Conservation (phyloP, 2,888 invertebrate genomes). For the Chrysopilus asiliformis region DNA sequence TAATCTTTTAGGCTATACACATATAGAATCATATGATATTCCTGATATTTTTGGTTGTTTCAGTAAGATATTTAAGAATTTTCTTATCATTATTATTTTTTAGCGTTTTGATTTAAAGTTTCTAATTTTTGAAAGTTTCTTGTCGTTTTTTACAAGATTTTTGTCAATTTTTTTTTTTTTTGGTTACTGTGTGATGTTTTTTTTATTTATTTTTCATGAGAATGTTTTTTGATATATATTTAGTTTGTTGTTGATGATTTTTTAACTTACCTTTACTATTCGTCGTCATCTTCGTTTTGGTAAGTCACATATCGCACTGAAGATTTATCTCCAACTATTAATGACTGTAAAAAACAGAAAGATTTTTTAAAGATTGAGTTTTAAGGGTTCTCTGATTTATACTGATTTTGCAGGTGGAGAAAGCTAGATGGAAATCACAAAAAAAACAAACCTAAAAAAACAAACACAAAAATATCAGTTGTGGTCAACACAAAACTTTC, state of each 20-base stretch:
- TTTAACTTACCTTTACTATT: slow-evolving; percentile 34
- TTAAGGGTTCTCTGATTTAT: too few relatives aligned
- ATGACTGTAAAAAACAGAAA: slow-evolving; percentile 59
- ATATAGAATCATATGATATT: too few relatives aligned
- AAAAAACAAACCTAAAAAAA: too few relatives aligned
- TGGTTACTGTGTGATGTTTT: slow-evolving; percentile 3
- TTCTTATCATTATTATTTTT: slow-evolving; percentile 3
- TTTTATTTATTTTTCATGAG: slow-evolving; percentile 1
- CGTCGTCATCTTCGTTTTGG: slow-evolving; percentile 82
- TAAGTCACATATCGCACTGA: slow-evolving; percentile 92
- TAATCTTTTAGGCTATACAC: too few relatives aligned
- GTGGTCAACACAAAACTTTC: too few relatives aligned
- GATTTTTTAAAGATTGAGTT: too few relatives aligned
- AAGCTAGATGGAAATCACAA: too few relatives aligned
- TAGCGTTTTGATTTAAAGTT: slow-evolving; percentile 2
- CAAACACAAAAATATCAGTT: too few relatives aligned
- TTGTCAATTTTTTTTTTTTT: slow-evolving; percentile 3
- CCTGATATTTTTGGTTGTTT: slow-evolving; percentile 36
- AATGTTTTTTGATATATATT: background rate
- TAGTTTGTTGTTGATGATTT: background rate
- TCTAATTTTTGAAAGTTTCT: too few relatives aligned
- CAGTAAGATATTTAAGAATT: too few relatives aligned
- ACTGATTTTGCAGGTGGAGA: too few relatives aligned
- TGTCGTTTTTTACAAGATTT: too few relatives aligned
- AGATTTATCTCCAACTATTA: slow-evolving; percentile 82